A percentile compares a stretch with the other conserved stretches of the same genome.
Evolutionary conservation across 2,888 invertebrate genomes (phyloP).

Genomic region (Drosophila siamana): DNA sequence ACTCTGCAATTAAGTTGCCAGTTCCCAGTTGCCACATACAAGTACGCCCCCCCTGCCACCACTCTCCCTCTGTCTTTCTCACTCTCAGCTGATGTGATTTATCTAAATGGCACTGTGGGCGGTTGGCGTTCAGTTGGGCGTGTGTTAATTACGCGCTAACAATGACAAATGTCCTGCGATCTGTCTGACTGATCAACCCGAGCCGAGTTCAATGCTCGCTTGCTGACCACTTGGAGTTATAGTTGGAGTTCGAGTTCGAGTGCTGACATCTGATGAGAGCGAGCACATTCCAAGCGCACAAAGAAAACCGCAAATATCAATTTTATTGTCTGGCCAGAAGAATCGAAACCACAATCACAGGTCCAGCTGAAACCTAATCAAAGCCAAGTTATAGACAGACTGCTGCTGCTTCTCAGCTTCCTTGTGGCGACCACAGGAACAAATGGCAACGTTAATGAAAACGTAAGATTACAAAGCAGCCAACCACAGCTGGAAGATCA

Average conservation of each 20-base stretch:
- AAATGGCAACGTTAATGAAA: conserved; percentile 68
- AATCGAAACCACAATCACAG: conserved; percentile 47
- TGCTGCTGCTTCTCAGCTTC: conserved; percentile 35
- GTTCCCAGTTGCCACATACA: conserved; percentile 39
- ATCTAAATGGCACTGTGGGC: conserved; percentile 58
- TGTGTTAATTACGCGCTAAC: conserved; percentile 75
- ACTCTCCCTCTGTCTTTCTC: no score
- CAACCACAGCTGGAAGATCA: conserved; percentile 39
- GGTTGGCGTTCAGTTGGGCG: conserved; percentile 40
- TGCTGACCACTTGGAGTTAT: not conserved
- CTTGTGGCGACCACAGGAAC: conserved; percentile 48
- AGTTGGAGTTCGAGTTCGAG: not conserved
- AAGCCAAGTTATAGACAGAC: conserved; percentile 15
- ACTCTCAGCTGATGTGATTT: conserved; percentile 57
- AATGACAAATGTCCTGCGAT: conserved; percentile 71
- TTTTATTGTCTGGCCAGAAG: conserved; percentile 64
- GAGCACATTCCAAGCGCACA: conserved; percentile 38
- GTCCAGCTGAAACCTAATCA: conserved; percentile 54
- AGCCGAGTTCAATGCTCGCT: conserved; percentile 27
- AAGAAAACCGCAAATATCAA: conserved; percentile 74
- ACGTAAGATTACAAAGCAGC: conserved; percentile 48
- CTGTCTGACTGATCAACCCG: conserved; percentile 24
- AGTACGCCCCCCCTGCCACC: not conserved
- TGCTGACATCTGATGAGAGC: conserved; percentile 6
- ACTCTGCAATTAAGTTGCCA: conserved; percentile 78